Percentiles rank a stretch among this genome's conserved stretches.
phyloP scores from a whole-genome alignment of 1,140 invertebrate genomes.

The Vanessa tameamea region DNA sequence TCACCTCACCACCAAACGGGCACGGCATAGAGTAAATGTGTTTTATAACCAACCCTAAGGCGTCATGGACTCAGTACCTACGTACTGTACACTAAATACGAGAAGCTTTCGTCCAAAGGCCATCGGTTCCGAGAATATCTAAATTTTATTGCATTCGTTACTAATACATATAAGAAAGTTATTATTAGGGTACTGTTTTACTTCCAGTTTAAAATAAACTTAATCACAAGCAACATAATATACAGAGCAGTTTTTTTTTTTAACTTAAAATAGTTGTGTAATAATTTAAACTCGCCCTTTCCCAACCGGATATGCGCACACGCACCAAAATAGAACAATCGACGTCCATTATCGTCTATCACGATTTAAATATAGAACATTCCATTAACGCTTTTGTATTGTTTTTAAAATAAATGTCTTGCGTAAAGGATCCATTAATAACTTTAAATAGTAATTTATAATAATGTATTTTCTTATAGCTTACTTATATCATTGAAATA shows the following conservation, averaged over 20 bases:
- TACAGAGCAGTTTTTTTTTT: background rate
- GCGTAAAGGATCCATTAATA: background rate
- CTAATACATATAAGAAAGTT: too few relatives aligned
- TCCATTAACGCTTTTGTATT: conserved; percentile 1
- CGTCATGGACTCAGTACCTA: too few relatives aligned
- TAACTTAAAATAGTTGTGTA: background rate
- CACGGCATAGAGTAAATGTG: too few relatives aligned
- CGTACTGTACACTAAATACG: too few relatives aligned
- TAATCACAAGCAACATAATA: too few relatives aligned
- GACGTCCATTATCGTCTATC: conserved; percentile 4
- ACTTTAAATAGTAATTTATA: background rate
- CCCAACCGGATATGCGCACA: conserved; percentile 7
- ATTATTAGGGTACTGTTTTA: too few relatives aligned
- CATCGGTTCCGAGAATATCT: too few relatives aligned
- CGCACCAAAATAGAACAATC: conserved; percentile 9
- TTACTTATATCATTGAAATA: background rate
- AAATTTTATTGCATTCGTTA: too few relatives aligned
- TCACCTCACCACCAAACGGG: too few relatives aligned
- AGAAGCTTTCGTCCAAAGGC: too few relatives aligned
- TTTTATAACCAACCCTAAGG: too few relatives aligned
- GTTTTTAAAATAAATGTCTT: background rate
- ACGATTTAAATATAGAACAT: conserved; percentile 10
- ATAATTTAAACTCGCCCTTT: conserved; percentile 8
- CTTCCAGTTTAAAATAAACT: too few relatives aligned
- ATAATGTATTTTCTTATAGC: background rate